Evolutionary conservation across 2,113 vertebrate genomes (phyloP).

Genomic region (Nothoprocta pentlandii): DNA sequence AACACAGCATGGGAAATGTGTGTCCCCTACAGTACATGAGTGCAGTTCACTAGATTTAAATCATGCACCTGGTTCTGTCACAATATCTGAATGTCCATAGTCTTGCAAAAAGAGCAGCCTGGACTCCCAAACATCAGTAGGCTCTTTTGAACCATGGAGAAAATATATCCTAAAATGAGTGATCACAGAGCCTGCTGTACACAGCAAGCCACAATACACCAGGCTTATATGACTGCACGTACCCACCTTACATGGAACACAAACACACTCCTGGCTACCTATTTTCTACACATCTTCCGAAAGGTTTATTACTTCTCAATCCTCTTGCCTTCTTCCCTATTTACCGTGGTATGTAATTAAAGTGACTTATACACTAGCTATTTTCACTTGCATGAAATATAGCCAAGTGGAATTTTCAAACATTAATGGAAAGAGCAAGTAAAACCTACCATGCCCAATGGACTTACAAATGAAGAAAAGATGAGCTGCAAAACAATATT

Average conservation of each 20-base stretch:
- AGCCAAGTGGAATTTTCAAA: neutral
- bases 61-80: neutral
- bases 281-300: neutral
- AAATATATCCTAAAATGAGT: neutral
- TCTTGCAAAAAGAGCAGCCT: neutral
- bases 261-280: neutral
- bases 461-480: neutral
- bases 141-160: neutral
- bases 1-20: neutral
- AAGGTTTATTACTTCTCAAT: neutral
- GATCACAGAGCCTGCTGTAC: neutral
- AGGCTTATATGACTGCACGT: neutral
- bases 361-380: neutral
- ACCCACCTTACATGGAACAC: neutral
- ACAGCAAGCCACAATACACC: neutral
- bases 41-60: neutral
- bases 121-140: neutral
- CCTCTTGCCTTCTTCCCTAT: neutral
- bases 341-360: neutral
- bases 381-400: neutral
- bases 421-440: neutral
- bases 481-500: neutral
- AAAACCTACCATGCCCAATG: neutral
- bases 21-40: neutral
- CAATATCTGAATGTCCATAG: neutral